phyloP scores from a whole-genome alignment of 92 coral and sea anemone genomes.

The Parazoanthus atlanticus region DNA sequence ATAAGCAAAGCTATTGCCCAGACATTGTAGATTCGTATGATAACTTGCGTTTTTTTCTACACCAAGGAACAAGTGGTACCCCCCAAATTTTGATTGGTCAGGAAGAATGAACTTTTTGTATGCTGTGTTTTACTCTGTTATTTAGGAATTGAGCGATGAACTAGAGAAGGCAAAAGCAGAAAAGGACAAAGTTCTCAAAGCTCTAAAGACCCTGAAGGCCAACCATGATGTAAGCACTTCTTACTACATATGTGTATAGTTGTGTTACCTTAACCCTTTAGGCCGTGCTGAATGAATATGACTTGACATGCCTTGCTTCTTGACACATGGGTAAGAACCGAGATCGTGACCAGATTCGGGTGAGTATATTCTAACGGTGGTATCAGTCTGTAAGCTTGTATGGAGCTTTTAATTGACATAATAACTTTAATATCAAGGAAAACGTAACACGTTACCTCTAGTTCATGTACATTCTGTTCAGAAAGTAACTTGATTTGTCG shows the following conservation, averaged over 20 bases:
- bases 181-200: conserved; percentile 88
- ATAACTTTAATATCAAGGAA: neutral
- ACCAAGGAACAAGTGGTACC: no score
- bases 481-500: neutral
- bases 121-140: conserved; percentile 9
- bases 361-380: neutral
- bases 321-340: neutral
- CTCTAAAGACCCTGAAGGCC: conserved; percentile 75
- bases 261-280: no score
- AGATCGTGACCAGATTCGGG: neutral
- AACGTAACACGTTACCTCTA: no score
- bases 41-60: no score
- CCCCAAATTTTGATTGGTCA: neutral
- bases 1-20: no score
- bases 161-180: conserved; percentile 86
- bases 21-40: no score
- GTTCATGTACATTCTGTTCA: neutral
- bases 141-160: conserved; percentile 88
- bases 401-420: neutral
- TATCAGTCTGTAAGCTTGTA: neutral
- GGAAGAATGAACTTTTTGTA: neutral
- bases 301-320: no score
- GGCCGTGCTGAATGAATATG: no score
- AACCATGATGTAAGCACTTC: conserved; percentile 81
- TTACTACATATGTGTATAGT: neutral